Percentiles rank a stretch among this genome's conserved stretches.
These are phyloP conservation scores for Tipula helvola DNA, from an alignment of 2,888 invertebrate genomes.

Conservation along the genomic window DNA sequence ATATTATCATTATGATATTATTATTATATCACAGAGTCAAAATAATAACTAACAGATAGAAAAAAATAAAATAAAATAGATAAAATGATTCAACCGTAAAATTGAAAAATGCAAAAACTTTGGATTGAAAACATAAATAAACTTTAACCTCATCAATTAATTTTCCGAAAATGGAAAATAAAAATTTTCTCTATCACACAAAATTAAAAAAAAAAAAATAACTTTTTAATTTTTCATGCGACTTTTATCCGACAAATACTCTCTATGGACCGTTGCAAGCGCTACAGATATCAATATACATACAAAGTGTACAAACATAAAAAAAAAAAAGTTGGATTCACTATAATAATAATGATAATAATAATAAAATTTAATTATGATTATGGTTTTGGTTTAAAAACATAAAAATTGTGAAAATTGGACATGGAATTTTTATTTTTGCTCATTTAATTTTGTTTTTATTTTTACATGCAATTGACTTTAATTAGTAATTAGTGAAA, in stretches of 20 bases:
- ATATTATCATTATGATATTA: neutral
- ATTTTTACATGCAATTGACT: neutral
- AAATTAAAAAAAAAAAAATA: neutral
- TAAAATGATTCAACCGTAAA: conserved; percentile 4
- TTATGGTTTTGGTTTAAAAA: neutral
- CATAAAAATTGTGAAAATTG: neutral
- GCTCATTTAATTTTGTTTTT: neutral
- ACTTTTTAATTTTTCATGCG: neutral
- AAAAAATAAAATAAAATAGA: neutral
- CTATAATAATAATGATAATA: neutral
- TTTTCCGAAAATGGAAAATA: neutral
- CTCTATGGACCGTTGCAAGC: no score
- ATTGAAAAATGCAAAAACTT: conserved; percentile 4
- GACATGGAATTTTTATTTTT: neutral
- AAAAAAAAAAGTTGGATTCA: neutral
- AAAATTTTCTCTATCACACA: neutral
- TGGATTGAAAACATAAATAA: neutral
- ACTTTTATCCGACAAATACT: neutral
- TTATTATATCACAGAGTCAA: neutral
- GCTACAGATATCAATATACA: neutral
- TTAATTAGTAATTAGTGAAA: neutral
- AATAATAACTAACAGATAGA: neutral
- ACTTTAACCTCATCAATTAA: conserved; percentile 4
- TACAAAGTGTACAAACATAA: neutral
- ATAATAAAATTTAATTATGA: neutral